These are phyloP conservation scores for Aleiodes testaceus DNA, from an alignment of 2,888 invertebrate species.

Conservation along the genomic window DNA sequence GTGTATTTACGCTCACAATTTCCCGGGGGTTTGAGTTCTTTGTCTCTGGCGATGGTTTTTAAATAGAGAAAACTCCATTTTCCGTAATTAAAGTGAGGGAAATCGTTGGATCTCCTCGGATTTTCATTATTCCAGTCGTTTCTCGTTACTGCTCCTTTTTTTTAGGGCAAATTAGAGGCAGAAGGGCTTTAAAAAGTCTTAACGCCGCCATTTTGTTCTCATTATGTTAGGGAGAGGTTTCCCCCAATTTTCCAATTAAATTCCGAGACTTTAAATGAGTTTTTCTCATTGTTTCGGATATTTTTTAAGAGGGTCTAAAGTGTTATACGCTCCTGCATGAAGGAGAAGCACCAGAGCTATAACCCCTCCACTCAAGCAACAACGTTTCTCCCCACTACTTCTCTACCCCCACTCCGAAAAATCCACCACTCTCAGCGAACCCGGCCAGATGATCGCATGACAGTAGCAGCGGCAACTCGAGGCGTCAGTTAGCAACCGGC, in stretches of 20 bases:
- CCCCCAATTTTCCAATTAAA: too few relatives aligned
- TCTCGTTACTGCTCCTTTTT: too few relatives aligned
- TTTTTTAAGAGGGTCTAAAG: not conserved
- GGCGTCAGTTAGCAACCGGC: conserved; percentile 72
- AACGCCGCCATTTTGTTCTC: too few relatives aligned
- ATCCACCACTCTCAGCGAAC: conserved; percentile 34
- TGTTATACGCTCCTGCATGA: not conserved
- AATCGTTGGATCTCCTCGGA: too few relatives aligned
- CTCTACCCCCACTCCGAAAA: conserved; percentile 32
- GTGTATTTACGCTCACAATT: conserved; percentile 40
- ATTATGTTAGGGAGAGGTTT: too few relatives aligned
- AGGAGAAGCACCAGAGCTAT: conserved; percentile 17
- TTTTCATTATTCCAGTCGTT: too few relatives aligned
- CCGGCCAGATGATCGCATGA: conserved; percentile 67
- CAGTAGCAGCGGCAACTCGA: conserved; percentile 55
- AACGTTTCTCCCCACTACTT: conserved; percentile 49
- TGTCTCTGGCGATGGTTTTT: not conserved
- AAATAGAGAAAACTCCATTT: too few relatives aligned
- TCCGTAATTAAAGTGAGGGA: too few relatives aligned
- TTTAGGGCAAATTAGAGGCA: too few relatives aligned
- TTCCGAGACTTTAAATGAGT: not conserved
- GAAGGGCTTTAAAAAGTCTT: too few relatives aligned
- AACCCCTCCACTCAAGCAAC: conserved; percentile 35
- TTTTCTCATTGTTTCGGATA: not conserved
- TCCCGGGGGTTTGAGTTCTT: conserved; percentile 6